phyloP scores from a whole-genome alignment of 2,888 invertebrate species.

The Venusia cambrica region DNA sequence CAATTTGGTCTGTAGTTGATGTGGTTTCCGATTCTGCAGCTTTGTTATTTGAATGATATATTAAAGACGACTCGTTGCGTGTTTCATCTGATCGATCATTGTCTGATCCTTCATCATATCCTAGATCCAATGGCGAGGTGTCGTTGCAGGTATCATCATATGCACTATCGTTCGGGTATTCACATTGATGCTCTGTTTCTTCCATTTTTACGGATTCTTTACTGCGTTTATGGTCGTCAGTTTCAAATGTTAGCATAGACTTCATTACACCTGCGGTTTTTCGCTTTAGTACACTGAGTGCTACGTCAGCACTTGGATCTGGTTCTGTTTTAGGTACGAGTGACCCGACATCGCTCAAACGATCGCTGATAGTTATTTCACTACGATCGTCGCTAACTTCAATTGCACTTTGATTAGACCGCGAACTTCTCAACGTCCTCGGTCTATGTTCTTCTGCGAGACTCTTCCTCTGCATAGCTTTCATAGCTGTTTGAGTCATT shows the following conservation, averaged over 20 bases:
- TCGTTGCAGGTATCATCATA: slow-evolving; percentile 17
- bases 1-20: neutral
- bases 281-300: slow-evolving; percentile 14
- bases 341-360: slow-evolving; percentile 24
- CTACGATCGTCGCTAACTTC: slow-evolving; percentile 42
- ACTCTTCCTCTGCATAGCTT: slow-evolving; percentile 33
- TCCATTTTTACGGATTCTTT: slow-evolving; percentile 30
- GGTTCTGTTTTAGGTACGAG: slow-evolving; percentile 10
- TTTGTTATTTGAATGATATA: slow-evolving; percentile 3
- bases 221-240: slow-evolving; percentile 27
- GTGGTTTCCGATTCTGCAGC: neutral
- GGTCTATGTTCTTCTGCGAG: slow-evolving; percentile 30
- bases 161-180: slow-evolving; percentile 23
- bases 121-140: slow-evolving; percentile 8
- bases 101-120: slow-evolving; percentile 5
- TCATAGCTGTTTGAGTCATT: slow-evolving; percentile 49
- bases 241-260: slow-evolving; percentile 63
- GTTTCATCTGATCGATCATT: slow-evolving; percentile 1
- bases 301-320: slow-evolving; percentile 7
- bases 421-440: slow-evolving; percentile 45
- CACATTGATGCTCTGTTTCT: slow-evolving; percentile 25
- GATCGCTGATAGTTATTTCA: slow-evolving; percentile 33
- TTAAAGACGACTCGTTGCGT: slow-evolving; percentile 1
- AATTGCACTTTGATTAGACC: slow-evolving; percentile 40
- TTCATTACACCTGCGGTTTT: slow-evolving; percentile 43